Evolutionary conservation across 2,888 invertebrate species (phyloP), one percentile per base, ranked within the genome.

Genomic region (Ophraella communa): DNA sequence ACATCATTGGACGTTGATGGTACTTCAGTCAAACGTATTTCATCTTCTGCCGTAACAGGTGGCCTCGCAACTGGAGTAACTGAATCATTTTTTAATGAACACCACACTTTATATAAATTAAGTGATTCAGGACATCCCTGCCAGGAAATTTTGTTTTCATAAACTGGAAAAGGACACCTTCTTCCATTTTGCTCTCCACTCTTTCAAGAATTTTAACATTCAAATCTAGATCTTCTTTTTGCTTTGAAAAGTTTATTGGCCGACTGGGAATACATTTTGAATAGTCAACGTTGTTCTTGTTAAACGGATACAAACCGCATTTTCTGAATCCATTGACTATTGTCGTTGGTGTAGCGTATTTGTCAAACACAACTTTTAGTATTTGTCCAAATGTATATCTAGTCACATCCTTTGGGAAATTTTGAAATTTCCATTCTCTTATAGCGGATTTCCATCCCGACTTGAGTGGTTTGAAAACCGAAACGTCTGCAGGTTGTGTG

Each of bases 401-500:
- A 4, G 33, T 58, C 10, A 64, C 33, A 4, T 53, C 53, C 33
- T 35, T 53, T 27, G 52, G 52, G 17, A 52, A 18, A 52, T 30
- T 14, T 20, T 20, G 14, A 1, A 52, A 57, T 18, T 45, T 44
- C 62, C 62, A 65, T 11, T 39, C 45, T 17, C 57, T 44, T 10
- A 65, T 45, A 8, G 65, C 55, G 44, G 47, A 44, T 60, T 55
- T n/a, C 60, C 57, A 63, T 4, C 49, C 42, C 7, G 27, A 35
- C 55, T 65, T 61, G 2, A 67, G 42, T 20, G 67, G 64, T 51
- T 45, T 63, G 45, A 67, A 66, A 23, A 67, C 62, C 8, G 62
- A 57, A 0, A 67, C 56, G 35, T 67, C 67, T 17, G 65, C 66
- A 5, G 60, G 66, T 30, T 65, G 62, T 20, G 62, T 45, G 4